Conservation (phyloP, 2,888 invertebrate genomes). For the Pimpla rufipes region DNA sequence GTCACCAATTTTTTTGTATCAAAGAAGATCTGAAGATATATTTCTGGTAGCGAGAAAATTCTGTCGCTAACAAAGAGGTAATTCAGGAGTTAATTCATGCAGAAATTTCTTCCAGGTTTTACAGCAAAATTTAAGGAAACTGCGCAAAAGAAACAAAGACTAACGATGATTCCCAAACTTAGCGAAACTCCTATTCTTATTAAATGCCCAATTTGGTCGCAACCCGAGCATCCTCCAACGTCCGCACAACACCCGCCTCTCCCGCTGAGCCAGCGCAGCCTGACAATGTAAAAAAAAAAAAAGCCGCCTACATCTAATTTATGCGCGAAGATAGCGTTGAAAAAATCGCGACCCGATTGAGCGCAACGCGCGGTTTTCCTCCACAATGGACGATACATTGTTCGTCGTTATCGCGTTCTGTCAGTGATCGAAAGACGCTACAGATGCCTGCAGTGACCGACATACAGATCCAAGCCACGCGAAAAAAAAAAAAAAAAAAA, state of each 20-base stretch:
- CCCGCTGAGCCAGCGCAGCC: background rate
- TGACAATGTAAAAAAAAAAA: background rate
- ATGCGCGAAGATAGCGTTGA: background rate
- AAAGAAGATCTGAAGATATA: no score
- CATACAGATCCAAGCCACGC: background rate
- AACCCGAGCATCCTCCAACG: no score
- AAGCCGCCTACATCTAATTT: background rate
- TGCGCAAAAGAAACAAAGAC: no score
- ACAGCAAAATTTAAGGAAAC: no score
- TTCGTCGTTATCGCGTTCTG: constrained; percentile 17
- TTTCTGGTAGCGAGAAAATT: no score
- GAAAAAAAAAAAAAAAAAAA: constrained; percentile 4
- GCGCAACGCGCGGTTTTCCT: background rate
- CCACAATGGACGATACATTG: constrained; percentile 21
- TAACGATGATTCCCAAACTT: no score
- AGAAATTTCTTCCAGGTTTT: no score
- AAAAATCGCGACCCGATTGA: background rate
- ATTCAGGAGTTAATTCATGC: no score
- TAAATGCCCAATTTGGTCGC: no score
- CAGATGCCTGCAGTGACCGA: background rate
- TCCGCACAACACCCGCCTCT: background rate
- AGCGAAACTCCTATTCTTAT: no score
- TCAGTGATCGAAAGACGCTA: background rate
- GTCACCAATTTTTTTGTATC: no score
- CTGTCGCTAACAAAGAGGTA: no score